A percentile compares a stretch with the other conserved stretches of the same genome.
Evolutionary conservation across 2,113 vertebrate genomes (phyloP).

Genomic region (Petaurus breviceps): DNA sequence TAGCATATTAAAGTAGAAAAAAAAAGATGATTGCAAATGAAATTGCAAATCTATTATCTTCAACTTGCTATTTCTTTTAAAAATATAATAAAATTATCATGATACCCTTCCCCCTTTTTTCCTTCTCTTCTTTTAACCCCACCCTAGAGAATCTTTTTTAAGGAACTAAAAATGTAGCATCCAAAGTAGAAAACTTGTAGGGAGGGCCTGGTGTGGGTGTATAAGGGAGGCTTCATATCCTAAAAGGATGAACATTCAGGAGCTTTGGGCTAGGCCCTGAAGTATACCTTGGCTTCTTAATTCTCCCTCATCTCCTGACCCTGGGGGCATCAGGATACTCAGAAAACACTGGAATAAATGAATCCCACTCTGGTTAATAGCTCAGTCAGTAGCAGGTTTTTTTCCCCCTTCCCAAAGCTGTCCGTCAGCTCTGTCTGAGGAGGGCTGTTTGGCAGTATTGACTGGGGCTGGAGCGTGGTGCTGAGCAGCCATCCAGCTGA

Average conservation of each 20-base stretch:
- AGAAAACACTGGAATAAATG: conserved; percentile 5
- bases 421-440: not conserved
- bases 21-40: not conserved
- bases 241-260: not conserved
- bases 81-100: not conserved
- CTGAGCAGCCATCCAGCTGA: conserved; percentile 46
- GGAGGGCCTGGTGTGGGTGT: not conserved
- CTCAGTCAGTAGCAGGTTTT: not conserved
- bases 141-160: conserved; percentile 8
- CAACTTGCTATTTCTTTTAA: not conserved
- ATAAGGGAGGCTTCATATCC: not conserved
- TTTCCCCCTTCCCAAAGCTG: not conserved
- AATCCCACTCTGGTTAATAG: not conserved
- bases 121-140: not conserved
- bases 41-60: not conserved
- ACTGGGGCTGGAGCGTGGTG: conserved; percentile 9
- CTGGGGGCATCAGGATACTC: not conserved
- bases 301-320: not conserved
- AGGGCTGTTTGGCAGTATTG: accelerated
- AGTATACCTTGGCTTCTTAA: not conserved
- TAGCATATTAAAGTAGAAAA: not conserved
- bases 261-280: not conserved
- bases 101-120: no score
- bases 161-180: not conserved
- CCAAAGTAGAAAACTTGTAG: conserved; percentile 7